Percentiles rank a stretch among this genome's conserved stretches.
Conservation (phyloP, 2,113 vertebrate species). For the Brachyhypopomus occidentalis region DNA sequence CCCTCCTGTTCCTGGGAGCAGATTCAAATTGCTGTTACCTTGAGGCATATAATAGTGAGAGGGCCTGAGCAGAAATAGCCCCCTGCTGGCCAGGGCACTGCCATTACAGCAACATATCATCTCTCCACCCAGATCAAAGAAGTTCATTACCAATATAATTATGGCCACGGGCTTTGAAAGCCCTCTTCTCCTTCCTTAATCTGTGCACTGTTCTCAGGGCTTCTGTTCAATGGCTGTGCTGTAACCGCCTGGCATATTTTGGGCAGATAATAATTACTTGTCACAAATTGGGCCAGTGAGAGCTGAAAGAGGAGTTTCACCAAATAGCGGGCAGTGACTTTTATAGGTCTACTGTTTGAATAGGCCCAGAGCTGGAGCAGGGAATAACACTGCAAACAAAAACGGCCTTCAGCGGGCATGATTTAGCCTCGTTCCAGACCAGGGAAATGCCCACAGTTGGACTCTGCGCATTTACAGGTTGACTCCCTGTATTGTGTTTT, state of each 20-base stretch:
- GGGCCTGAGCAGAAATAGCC: constrained; percentile 42
- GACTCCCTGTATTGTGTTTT: constrained; percentile 52
- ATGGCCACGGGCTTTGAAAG: constrained; percentile 30
- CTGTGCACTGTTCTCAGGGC: constrained; percentile 24
- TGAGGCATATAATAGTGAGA: constrained; percentile 36
- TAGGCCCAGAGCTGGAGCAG: constrained; percentile 52
- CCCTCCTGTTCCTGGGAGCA: constrained; percentile 45
- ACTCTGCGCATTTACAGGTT: constrained; percentile 51
- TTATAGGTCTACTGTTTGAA: constrained; percentile 65
- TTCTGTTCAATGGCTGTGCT: constrained; percentile 14
- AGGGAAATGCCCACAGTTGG: constrained; percentile 51
- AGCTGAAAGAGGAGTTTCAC: constrained; percentile 45
- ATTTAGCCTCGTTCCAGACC: constrained; percentile 53
- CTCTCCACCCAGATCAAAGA: constrained; percentile 36
- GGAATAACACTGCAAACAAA: constrained; percentile 62
- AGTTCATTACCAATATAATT: constrained; percentile 40
- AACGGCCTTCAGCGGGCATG: constrained; percentile 49
- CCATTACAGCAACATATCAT: neutral
- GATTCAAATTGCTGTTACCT: constrained; percentile 59
- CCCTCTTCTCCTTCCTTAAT: constrained; percentile 14
- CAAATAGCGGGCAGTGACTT: constrained; percentile 44
- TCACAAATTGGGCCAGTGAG: constrained; percentile 40
- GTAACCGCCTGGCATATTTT: constrained; percentile 38
- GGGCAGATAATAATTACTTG: constrained; percentile 34
- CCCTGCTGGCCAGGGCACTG: constrained; percentile 14